Evolutionary conservation across 2,113 vertebrate genomes (phyloP), one percentile per base, ranked within the genome.

Genomic region (Phaethon lepturus): DNA sequence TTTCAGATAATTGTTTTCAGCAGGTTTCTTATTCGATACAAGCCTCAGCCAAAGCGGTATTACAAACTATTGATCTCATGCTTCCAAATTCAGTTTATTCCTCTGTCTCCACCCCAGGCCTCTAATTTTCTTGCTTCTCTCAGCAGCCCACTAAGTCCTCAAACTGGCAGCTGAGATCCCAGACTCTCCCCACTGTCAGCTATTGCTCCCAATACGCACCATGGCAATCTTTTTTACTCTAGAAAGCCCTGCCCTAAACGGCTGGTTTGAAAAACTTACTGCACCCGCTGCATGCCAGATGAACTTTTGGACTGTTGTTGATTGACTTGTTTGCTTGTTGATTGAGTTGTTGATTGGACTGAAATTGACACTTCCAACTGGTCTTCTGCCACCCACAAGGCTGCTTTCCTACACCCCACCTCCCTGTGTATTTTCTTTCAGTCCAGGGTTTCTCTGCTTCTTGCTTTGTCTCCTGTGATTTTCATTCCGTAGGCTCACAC

Each of bases 1-100:
- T 95, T 95, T 66, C 87, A 76, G 86, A 53, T 96, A 96, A 92
- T 93, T 95, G 56, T 86, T 94, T 96, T 96, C 97, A 97, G 81
- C 84, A 91, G 88, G 79, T 84, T 95, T 93, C 74, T 95, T 90
- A 91, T 47, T 90, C 0, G 1, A 90, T 88, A 91, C 71, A 97
- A 90, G 71, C 73, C 58, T 84, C 47, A 47, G 75, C 56, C 95
- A 79, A 96, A 94, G 82, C 10, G 12, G 67, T 71, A 78, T n/a
- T 84, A 86, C 78, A 84, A 76, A 55, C 53, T 73, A 69, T 7
- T 86, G 88, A 83, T 84, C 93, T 97, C 90, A 71, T 73, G 94
- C 58, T 91, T 93, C 81, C 38, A 91, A 71, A 49, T 83, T 81
- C 63, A 78, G 13, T 93, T 92, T 94, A 86, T 64, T 73, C n/a